Evolutionary conservation across 2,797 vertebrate genomes (phyloP), one percentile per base, ranked within the genome.

Genomic region (Peromyscus melanophrys): DNA sequence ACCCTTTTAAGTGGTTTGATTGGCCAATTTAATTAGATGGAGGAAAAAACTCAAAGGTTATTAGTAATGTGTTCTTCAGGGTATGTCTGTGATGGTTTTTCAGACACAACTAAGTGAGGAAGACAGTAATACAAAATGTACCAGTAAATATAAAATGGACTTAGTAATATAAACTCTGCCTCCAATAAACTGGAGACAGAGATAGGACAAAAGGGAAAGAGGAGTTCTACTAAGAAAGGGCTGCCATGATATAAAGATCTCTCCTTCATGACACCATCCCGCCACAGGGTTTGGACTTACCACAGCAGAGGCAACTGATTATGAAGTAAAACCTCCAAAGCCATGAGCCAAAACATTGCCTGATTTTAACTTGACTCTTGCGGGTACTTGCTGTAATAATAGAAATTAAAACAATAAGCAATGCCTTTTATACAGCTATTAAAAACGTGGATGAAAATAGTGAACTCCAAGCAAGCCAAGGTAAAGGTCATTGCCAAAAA

Each of bases 401-500:
- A 46, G 6, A 76, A 76, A 76, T 43, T 61, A 61, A 76, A 75
- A 63, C 55, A 46, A 43, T 25, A 73, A 34, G 34, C 40, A 63
- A 43, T 31, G 46, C 10, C 17, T 84, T 89, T 96, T 83, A 37
- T 76, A 49, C 17, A 55, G 12, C 13, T 34, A 87, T 34, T 92
- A 37, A 49, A 92, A 88, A 49, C 25, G 80, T 27, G 57, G 49
- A 61, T 75, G 61, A 78, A 96, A 93, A 86, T 55, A 61, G 7
- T 88, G 10, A 93, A 90, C 52, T 67, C 37, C 12, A 6, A 87
- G 67, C 78, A 87, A 63, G 27, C 6, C 81, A 86, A 89, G 57
- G 6, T n/a, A 86, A 93, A 84, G 23, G 75, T 1, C 0, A 2
- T 6, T 65, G 10, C 46, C 21, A 37, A 82, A 71, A 88, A 95